Evolutionary conservation across 2,113 vertebrate genomes (phyloP).

Genomic region (Cygnus atratus): DNA sequence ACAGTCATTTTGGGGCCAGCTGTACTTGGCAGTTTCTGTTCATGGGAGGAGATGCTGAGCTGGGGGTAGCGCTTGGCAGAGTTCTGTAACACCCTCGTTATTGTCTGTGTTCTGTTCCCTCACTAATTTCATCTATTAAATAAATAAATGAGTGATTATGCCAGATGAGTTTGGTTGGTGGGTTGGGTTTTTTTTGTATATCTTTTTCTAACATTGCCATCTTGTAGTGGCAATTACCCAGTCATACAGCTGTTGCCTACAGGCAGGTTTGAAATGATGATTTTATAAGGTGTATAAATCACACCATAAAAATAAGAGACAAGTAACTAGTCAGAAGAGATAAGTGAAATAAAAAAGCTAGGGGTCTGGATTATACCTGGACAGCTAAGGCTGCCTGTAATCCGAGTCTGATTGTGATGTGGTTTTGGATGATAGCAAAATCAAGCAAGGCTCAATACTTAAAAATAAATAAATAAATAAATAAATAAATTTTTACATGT

Average conservation of each 20-base stretch:
- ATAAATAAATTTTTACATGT: background rate
- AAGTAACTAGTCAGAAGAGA: background rate
- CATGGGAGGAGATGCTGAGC: background rate
- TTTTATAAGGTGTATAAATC: conserved; percentile 33
- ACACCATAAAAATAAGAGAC: background rate
- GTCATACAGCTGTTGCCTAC: conserved; percentile 46
- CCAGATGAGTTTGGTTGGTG: background rate
- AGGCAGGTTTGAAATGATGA: conserved; percentile 35
- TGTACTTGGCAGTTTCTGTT: background rate
- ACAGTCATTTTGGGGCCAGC: background rate
- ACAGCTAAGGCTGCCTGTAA: background rate
- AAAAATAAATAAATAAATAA: background rate
- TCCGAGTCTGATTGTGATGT: background rate
- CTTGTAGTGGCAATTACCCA: conserved; percentile 22
- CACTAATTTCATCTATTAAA: conserved; percentile 50
- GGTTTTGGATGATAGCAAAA: background rate
- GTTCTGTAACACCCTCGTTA: background rate
- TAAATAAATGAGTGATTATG: conserved; percentile 45
- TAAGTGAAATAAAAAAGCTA: background rate
- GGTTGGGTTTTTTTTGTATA: background rate
- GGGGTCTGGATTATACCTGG: background rate
- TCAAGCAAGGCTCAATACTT: background rate
- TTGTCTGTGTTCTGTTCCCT: conserved; percentile 24
- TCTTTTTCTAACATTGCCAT: background rate
- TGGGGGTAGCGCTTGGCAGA: background rate